Evolutionary conservation across 2,888 invertebrate genomes (phyloP), one percentile per base, ranked within the genome.

Genomic region (Tinea pellionella): DNA sequence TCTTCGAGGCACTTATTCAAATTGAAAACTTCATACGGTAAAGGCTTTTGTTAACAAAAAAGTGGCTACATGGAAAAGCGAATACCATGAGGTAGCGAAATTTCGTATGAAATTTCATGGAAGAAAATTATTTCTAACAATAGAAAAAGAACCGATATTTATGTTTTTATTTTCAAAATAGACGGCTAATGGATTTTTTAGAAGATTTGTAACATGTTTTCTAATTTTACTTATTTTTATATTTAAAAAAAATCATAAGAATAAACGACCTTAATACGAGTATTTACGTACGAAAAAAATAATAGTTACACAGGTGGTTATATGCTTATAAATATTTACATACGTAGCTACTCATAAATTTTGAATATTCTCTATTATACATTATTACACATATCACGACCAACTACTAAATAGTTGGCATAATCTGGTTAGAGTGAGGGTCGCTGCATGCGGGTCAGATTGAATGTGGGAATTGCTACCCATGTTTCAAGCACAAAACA

Each of bases 11-110:
- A 83, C 83, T 84, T 77, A 80, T 73, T 74, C 75, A 82, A 84
- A 84, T 83, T 81, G 80, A 79, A 82, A 81, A 81, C 80, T 78
- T 78, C 74, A 80, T 80, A 79, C 68, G 71, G 74, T 72, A 70
- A 69, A 65, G 73, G 73, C 73, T 78, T 75, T 73, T 74, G 76
- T 70, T 77, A 72, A 74, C 55, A 55, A 55, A 57, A 57, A 53
- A 53, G 24, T 47, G 9, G 37, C 15, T 47, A 18, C 24, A 53
- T 18, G 3, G 24, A 24, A 47, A 47, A 53, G 53, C 4, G 24
- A 53, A 53, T 53, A 18, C 19, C 53, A 24, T 53, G 53, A 53
- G 19, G 24, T 12, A 53, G 53, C 53, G 53, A 53, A 53, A 53
- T 6, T 53, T 47, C 47, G 15, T 15, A 47, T 47, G 3, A 47